Conservation (phyloP, 2,797 vertebrate species). For the Morus bassanus region DNA sequence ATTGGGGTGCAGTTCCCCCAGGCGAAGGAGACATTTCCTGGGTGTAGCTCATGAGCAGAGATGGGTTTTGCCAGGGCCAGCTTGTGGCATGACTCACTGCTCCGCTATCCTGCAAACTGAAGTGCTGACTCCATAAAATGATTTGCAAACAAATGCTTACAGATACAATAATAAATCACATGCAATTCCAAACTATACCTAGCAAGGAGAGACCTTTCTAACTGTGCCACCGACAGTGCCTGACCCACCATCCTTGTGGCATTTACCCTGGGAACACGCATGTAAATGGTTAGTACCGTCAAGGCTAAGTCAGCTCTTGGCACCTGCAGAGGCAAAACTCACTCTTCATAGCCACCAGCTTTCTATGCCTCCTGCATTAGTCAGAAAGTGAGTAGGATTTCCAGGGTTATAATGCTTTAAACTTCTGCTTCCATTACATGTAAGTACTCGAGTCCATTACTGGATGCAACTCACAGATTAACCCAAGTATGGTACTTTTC, state of each 20-base stretch:
- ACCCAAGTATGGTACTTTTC: background rate
- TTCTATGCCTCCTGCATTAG: background rate
- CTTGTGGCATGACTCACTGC: background rate
- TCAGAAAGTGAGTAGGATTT: background rate
- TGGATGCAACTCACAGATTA: rapidly evolving
- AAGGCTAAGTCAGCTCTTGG: background rate
- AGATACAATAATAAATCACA: background rate
- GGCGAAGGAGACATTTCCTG: background rate
- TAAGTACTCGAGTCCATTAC: background rate
- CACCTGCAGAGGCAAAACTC: background rate
- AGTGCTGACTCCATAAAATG: background rate
- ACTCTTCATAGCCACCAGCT: background rate
- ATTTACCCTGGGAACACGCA: rapidly evolving
- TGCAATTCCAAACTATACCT: background rate
- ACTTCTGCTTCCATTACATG: background rate
- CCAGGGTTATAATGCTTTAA: background rate
- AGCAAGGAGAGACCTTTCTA: background rate
- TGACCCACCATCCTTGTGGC: background rate
- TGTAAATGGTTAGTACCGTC: rapidly evolving
- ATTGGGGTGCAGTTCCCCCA: background rate
- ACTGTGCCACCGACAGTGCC: background rate
- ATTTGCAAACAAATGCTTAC: background rate
- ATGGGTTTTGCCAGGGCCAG: background rate
- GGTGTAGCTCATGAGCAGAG: background rate
- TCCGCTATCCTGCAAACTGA: background rate